Base-by-base conservation (phyloP, 2,888 invertebrate genomes). In the Tridacna gigas region DNA sequence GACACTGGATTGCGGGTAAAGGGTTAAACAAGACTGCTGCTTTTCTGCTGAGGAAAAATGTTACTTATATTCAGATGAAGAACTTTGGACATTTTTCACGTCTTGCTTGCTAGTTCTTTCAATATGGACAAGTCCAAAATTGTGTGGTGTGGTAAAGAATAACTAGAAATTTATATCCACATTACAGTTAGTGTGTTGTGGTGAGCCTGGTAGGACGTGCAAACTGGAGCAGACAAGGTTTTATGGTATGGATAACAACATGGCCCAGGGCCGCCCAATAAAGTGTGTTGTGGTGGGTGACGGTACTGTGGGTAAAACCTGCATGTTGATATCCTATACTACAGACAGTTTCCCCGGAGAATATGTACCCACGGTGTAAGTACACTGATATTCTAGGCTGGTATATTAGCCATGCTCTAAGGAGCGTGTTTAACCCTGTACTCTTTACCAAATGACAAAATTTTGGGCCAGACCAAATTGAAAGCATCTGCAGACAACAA, bases 251-350 rank as follows among this genome's bases (percentile, higher is more conserved):
- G 88, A 88, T 61, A 82, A 82, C 63, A 88, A 85, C 81, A 94
- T 94, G 94, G 93, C 94, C 67, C 93, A 93, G 77, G 94, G 93
- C 74, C 92, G 95, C 82, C 96, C 96, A 84, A 96, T 96, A 89
- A 96, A 96, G 92, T 96, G 96, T 93, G 96, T 96, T 37, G 96
- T 96, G 18, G 96, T 96, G 25, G 96, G 96, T 7, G 96, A 96
- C 91, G 96, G 96, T 74, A 96, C 96, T 5, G 96, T 96, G 20
- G 96, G 96, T 47, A 96, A 96, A 92, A 96, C 96, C 3, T 96
- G 96, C 88, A 96, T 96, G 96, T 94, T 96, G 47, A 96, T 96
- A 81, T 96, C 96, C 18, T 96, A 96, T 92, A 96, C 96, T 7
- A 96, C 96, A 26, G 96, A 96, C 92, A 95, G 95, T 82, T 96